These are phyloP conservation scores for Microplitis deprimator DNA, from an alignment of 2,888 invertebrate species.

Conservation along the genomic window DNA sequence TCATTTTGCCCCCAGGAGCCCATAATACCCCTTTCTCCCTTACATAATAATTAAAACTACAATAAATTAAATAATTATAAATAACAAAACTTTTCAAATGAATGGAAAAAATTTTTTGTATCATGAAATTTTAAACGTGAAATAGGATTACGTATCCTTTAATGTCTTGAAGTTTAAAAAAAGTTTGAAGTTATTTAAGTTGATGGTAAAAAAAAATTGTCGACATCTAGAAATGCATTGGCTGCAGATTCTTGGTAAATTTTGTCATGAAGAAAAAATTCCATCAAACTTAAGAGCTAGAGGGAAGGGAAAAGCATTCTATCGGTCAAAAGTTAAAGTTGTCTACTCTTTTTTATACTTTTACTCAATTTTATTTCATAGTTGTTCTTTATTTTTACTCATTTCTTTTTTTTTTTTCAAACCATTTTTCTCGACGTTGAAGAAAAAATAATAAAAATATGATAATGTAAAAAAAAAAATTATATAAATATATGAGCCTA, in stretches of 20 bases:
- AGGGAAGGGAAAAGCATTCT: conserved; percentile 25
- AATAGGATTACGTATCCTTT: conserved; percentile 2
- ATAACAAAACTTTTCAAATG: neutral
- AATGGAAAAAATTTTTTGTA: neutral
- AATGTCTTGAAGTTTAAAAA: neutral
- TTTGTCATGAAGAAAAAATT: conserved; percentile 45
- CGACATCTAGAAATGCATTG: neutral
- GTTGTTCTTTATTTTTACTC: conserved; percentile 41
- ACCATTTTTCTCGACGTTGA: conserved; percentile 15
- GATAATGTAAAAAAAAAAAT: conserved; percentile 45
- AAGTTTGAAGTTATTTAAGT: neutral
- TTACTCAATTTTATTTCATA: conserved; percentile 39
- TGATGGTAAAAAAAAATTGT: conserved; percentile 9
- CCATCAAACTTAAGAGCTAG: conserved; percentile 61
- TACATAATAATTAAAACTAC: no score
- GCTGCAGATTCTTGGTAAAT: conserved; percentile 6
- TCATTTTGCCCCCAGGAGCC: no score
- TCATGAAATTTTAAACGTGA: neutral
- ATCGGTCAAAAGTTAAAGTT: conserved; percentile 57
- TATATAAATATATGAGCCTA: conserved; percentile 21
- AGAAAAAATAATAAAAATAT: conserved; percentile 19
- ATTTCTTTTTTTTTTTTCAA: conserved; percentile 17
- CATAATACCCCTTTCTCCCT: no score
- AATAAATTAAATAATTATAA: no score
- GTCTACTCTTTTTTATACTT: conserved; percentile 21